Evolutionary conservation across 2,113 vertebrate species (phyloP).

Genomic region (Helogale parvula): DNA sequence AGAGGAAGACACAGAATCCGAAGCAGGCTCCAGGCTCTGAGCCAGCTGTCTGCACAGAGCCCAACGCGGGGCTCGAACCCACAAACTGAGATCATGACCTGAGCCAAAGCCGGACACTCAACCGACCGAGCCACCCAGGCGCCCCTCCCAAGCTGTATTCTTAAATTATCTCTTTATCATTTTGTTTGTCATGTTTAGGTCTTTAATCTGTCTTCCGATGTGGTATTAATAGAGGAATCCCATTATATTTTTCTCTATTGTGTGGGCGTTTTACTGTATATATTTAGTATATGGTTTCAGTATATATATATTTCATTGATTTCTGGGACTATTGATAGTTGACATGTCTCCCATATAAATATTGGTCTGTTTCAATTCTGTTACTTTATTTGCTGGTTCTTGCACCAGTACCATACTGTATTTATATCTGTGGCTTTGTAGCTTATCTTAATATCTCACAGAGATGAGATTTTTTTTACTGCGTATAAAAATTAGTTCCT

Average conservation of each 20-base stretch:
- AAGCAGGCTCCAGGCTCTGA: no score
- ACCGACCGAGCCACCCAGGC: no score
- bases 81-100: no score
- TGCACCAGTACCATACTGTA: neutral
- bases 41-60: no score
- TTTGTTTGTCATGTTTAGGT: conserved; percentile 20
- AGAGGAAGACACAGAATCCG: no score
- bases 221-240: neutral
- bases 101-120: no score
- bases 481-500: neutral
- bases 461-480: conserved; percentile 46
- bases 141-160: neutral
- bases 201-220: conserved; percentile 4
- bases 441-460: neutral
- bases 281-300: neutral
- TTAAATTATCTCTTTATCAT: neutral
- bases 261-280: conserved; percentile 10
- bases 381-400: neutral
- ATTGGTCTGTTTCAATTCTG: conserved; percentile 6
- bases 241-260: conserved; percentile 28
- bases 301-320: neutral
- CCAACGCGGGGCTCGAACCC: no score
- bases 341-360: neutral
- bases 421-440: conserved; percentile 33
- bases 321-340: neutral